Conservation (phyloP, 1,140 invertebrate genomes). For the Radopholus similis region DNA sequence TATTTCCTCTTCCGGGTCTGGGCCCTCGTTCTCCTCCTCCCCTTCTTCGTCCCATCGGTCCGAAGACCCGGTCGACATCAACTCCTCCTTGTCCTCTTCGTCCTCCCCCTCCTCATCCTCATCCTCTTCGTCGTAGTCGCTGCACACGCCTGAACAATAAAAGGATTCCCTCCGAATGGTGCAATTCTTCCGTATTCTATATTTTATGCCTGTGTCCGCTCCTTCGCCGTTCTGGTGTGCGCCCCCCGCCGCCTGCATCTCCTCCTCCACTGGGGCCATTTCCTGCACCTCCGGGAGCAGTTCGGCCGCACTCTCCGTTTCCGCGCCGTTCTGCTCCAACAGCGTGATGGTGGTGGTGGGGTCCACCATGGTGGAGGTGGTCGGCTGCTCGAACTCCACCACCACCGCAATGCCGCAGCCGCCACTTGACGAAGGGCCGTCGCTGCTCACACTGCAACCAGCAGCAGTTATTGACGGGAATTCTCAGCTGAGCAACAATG, state of each 20-base stretch:
- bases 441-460: not conserved
- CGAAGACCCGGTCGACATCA: not conserved
- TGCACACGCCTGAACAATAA: constrained; percentile 14
- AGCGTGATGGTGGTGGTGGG: constrained; percentile 14
- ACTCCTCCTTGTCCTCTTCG: not conserved
- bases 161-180: not conserved
- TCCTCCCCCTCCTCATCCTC: not conserved
- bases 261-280: not conserved
- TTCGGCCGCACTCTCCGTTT: not conserved
- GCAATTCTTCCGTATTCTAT: not conserved
- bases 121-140: constrained; percentile 16
- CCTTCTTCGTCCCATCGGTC: not conserved
- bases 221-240: not conserved
- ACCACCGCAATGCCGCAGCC: not conserved
- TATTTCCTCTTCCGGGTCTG: too few species aligned
- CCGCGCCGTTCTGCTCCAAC: constrained; percentile 5
- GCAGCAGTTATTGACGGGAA: too few species aligned
- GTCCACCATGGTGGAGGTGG: not conserved
- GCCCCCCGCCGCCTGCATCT: not conserved
- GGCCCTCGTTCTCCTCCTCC: too few species aligned
- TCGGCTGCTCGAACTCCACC: constrained; percentile 12
- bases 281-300: not conserved
- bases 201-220: not conserved
- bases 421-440: too few species aligned
- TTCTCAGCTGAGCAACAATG: not conserved